Percentiles rank a stretch among this genome's conserved stretches.
phyloP scores from a whole-genome alignment of 2,888 invertebrate genomes.

The Lithophane socia region DNA sequence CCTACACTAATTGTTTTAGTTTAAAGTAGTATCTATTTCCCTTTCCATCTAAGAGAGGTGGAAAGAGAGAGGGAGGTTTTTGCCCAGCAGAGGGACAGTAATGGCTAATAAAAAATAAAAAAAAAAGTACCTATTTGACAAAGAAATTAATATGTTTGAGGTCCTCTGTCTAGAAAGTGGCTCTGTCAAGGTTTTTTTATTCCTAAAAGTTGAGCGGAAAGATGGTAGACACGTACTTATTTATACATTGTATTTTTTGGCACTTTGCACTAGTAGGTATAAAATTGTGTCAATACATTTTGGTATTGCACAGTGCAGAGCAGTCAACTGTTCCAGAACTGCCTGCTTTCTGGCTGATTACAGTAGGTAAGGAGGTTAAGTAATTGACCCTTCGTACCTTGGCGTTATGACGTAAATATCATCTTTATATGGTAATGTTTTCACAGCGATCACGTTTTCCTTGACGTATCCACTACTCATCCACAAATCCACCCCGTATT shows the following conservation, averaged over 20 bases:
- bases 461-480: constrained; percentile 87
- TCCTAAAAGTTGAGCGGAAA: background rate
- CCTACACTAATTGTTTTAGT: background rate
- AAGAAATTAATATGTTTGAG: background rate
- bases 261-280: background rate
- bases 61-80: too few species aligned
- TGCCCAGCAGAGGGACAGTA: too few species aligned
- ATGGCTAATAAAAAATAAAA: too few species aligned
- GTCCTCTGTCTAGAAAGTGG: background rate
- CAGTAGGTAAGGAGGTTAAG: constrained; percentile 9
- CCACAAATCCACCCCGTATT: constrained; percentile 87
- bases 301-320: background rate
- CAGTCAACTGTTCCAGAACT: background rate
- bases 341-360: constrained; percentile 5
- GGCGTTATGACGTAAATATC: constrained; percentile 91
- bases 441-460: constrained; percentile 91
- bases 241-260: background rate
- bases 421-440: constrained; percentile 89
- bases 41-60: too few species aligned
- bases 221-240: background rate
- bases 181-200: background rate
- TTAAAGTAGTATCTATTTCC: too few species aligned
- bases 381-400: constrained; percentile 71
- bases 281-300: background rate
- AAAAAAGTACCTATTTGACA: background rate